Base-by-base conservation (phyloP, 1,140 invertebrate genomes). In the Drosophila auraria region DNA sequence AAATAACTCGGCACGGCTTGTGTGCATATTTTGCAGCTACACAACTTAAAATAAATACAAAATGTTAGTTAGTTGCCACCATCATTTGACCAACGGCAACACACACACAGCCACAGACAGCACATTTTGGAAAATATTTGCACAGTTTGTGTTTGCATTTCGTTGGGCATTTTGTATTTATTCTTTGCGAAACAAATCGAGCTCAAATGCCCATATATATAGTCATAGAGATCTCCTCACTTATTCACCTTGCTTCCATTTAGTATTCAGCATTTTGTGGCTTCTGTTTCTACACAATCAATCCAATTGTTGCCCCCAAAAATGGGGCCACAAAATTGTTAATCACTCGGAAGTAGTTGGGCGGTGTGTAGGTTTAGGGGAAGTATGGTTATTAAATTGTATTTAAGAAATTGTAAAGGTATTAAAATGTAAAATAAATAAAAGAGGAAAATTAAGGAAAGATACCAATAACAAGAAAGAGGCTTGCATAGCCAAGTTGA, bases 31-130 rank as follows among this genome's bases (percentile, higher is more conserved):
- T 87, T 83, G 80, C 83, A 78, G 70, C 68, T 71, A 73, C 53
- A 38, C 80, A 87, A 87, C 83, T 87, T 87, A 54, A 80, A 87
- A 83, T 80, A 87, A 83, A 87, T 87, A 87, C 68, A 80, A 87
- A 87, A 57, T 74, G 80, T 38, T 77, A 73, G 71, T 71, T 84
- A 72, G 59, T 68, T 80, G 30, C 58, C 58, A 62, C 76, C 76
- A 80, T 54, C 78, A 78, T 72, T 87, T 84, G 78, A 84, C 71
- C 71, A 75, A 68, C 75, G 70, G 75, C 84, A 70, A 38, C 49
- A 36, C 30, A 33, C 27, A 33, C 27, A 40, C 15, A 36, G 17
- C 23, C 30, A 38, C 23, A 72, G 62, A 73, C 64, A 78, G 9
- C 30, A 72, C 66, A 73, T 61, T 75, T 49, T 56, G 59, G 44